Evolutionary conservation across 2,797 vertebrate species (phyloP).

Genomic region (Galago senegalensis): DNA sequence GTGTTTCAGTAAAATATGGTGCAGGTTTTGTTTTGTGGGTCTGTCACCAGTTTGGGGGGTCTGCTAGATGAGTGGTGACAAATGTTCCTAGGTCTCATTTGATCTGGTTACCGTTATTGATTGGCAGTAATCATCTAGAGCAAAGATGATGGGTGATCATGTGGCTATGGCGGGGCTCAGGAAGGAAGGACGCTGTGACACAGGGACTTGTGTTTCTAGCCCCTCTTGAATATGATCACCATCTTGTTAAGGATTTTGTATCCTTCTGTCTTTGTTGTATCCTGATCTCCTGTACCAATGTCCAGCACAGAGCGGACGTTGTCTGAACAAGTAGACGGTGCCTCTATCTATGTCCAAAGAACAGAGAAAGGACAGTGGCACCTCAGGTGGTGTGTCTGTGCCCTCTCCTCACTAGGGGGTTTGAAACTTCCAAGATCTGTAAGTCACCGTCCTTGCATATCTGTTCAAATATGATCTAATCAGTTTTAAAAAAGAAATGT

Average conservation of each 20-base stretch:
- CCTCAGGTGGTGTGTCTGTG: not conserved
- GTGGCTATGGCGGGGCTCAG: not conserved
- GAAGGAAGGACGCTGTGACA: not conserved
- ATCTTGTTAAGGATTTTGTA: not conserved
- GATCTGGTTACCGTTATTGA: not conserved
- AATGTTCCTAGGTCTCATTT: not conserved
- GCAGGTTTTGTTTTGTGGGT: not conserved
- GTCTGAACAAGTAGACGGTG: too few relatives aligned
- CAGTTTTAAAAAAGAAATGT: not conserved
- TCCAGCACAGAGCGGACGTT: not conserved
- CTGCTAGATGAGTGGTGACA: not conserved
- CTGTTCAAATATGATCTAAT: not conserved
- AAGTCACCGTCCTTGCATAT: not conserved
- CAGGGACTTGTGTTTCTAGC: not conserved
- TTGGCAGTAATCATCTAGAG: not conserved
- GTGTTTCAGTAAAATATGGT: not conserved
- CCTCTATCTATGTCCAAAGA: not conserved
- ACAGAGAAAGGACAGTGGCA: not conserved
- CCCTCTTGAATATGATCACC: not conserved
- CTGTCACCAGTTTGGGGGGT: not conserved
- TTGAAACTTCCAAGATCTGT: not conserved
- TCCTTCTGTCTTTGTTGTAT: constrained; percentile 2
- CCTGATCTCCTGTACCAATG: not conserved
- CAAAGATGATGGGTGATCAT: not conserved
- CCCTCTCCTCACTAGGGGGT: not conserved